phyloP scores from a whole-genome alignment of 2,113 vertebrate species.

The Calidris pygmaea region DNA sequence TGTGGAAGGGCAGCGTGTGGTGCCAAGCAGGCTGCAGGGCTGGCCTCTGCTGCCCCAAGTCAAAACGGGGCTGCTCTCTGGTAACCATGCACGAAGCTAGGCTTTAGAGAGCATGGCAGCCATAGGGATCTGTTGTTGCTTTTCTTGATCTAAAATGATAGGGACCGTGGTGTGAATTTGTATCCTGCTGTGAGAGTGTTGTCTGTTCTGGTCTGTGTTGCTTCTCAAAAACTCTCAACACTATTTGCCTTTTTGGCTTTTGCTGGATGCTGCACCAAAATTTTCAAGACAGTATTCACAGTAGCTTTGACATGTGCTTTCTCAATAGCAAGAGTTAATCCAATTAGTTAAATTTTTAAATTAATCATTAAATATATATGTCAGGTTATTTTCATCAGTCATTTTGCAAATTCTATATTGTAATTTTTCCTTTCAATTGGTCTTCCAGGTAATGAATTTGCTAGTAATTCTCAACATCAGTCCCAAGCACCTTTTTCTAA shows the following conservation, averaged over 20 bases:
- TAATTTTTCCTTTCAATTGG: background rate
- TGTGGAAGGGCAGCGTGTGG: rapidly evolving
- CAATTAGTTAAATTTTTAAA: background rate
- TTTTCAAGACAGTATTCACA: background rate
- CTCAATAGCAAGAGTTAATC: background rate
- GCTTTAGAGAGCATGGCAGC: background rate
- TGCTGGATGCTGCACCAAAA: background rate
- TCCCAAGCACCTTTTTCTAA: background rate
- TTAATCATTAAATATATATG: background rate
- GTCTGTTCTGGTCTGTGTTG: background rate
- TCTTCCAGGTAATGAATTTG: background rate
- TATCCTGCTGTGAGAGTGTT: background rate
- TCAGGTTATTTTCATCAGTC: background rate
- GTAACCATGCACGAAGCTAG: background rate
- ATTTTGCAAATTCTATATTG: background rate
- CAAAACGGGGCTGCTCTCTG: background rate
- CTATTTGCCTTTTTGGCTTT: background rate
- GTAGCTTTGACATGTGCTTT: background rate
- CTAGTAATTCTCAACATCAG: background rate
- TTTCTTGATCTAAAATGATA: background rate
- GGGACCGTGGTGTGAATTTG: background rate
- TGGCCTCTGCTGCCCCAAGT: background rate
- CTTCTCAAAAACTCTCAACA: background rate
- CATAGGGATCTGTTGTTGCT: background rate
- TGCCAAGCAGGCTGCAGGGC: background rate